Conservation (phyloP, 2,888 invertebrate species). For the Scaptomyza caliginosa region DNA sequence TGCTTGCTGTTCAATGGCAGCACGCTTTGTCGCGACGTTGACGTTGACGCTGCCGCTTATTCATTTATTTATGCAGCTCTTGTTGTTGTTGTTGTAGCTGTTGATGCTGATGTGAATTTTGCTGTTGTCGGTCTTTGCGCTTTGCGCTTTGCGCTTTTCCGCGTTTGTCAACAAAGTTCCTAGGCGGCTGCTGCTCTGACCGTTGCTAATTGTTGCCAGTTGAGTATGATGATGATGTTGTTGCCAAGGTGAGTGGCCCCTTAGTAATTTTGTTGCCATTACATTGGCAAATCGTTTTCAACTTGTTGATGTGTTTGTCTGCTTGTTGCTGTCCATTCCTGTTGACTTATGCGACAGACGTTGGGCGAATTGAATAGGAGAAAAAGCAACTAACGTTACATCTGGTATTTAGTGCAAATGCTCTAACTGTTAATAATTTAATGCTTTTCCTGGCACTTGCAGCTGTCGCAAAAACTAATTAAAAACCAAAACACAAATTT, state of each 20-base stretch:
- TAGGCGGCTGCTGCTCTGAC: constrained; percentile 37
- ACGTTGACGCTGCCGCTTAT: constrained; percentile 42
- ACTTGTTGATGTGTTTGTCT: constrained; percentile 39
- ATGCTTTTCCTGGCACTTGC: constrained; percentile 41
- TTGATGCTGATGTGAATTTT: constrained; percentile 44
- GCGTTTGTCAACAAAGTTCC: constrained; percentile 61
- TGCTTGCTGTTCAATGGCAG: constrained; percentile 33
- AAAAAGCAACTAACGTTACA: constrained; percentile 18
- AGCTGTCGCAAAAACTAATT: constrained; percentile 55
- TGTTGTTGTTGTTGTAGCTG: constrained; percentile 19
- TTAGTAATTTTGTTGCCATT: constrained; percentile 56
- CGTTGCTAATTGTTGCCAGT: constrained; percentile 52
- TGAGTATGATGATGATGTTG: constrained; percentile 28
- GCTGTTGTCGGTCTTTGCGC: constrained; percentile 37
- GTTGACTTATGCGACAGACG: constrained; percentile 8
- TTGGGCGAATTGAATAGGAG: constrained; percentile 17
- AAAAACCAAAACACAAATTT: constrained; percentile 28
- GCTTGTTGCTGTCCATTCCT: constrained; percentile 9
- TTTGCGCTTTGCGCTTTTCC: constrained; percentile 53
- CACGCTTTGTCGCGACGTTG: constrained; percentile 50
- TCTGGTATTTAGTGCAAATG: constrained; percentile 60
- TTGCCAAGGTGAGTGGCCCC: constrained; percentile 67
- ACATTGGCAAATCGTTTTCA: constrained; percentile 53
- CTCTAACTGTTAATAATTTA: constrained; percentile 59
- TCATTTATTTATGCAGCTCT: constrained; percentile 46